Base-by-base conservation (phyloP, 2,113 vertebrate species). In the Aythya baeri region DNA sequence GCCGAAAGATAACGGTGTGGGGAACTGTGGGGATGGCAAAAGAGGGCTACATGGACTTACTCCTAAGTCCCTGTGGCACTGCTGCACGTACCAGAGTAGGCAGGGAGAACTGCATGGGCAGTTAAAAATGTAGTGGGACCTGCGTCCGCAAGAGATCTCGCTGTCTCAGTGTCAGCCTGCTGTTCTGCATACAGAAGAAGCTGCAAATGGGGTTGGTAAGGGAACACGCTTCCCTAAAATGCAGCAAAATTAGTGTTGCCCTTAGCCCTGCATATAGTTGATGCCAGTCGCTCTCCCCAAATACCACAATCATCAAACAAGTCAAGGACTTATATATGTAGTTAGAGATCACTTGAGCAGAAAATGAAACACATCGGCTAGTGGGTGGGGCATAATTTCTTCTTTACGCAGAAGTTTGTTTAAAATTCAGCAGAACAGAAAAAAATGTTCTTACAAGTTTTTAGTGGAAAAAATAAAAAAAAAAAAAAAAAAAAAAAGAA, bases 401-500 rank as follows among this genome's bases (percentile, higher is more conserved):
- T 66, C 15, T 71, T 29, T 68, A 36, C 36, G 13, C 26, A 72
- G 36, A 65, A 75, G 54, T 83, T 75, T 57, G 27, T 58, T 91
- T 81, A 75, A 84, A 41, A 23, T 86, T 79, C 23, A 89, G 74
- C 83, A 78, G 46, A 75, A 13, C 49, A 76, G 32, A 86, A 87
- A 68, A 50, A 63, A 77, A 81, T 22, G 11, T 8, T 41, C 74
- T 75, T n/a, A 76, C 62, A 57, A 26, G 32, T 22, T 54, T 68
- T 72, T 76, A 6, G n/a, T 59, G 9, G 89, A 65, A 80, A 58
- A 77, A 73, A 93, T n/a, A n/a, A n/a, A n/a, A n/a, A n/a, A 15
- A 73, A 93, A 94, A 79, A 67, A 22, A 89, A 91, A 65, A 80
- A 58, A 77, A 73, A 93, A 94, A 76, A 67, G 25, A 89, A 91